Evolutionary conservation across 2,113 vertebrate genomes (phyloP), one percentile per base, ranked within the genome.

Genomic region (Hippocampus mohnikei): DNA sequence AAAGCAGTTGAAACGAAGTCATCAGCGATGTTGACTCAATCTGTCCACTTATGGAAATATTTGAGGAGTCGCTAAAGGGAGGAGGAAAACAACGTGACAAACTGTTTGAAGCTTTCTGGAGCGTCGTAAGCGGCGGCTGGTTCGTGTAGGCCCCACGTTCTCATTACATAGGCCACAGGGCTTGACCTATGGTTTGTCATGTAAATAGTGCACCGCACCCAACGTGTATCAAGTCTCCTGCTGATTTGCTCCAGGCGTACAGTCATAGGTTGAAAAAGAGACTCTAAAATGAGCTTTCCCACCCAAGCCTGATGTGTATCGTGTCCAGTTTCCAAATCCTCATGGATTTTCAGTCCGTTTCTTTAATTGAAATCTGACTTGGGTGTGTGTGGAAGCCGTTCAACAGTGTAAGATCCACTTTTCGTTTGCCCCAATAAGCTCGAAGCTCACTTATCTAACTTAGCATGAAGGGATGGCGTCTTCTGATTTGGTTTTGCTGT

Each of bases 11-110:
- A 73, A 79, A 72, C 62, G 80, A 81, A 84, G 70, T 64, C 8
- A n/a, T 70, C 71, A 62, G 27, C 69, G 56, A 10, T 91, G 87
- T 91, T 87, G 88, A 83, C 84, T 61, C 88, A 81, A 41, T 82
- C 78, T 86, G 84, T 85, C 72, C 68, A 42, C 78, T 77, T 79
- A 69, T 85, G 87, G 82, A 86, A 85, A 86, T 86, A 85, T 88
- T 83, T 88, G 83, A 85, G 71, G 67, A 77, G 66, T 77, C 63
- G 33, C 48, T 70, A 73, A 10, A 9, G 0, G 1, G 64, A 63
- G 23, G 2, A 69, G 66, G 69, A 70, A 68, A 59, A 41, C 61
- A 56, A 76, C 72, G 18, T n/a, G 74, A 79, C 67, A 67, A 60
- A 21, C 63, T 50, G 46, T 48, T 77, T 67, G 48, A 73, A 48